Evolutionary conservation across 2,888 invertebrate genomes (phyloP), one percentile per base, ranked within the genome.

Genomic region (Caenorhabditis sp.): DNA sequence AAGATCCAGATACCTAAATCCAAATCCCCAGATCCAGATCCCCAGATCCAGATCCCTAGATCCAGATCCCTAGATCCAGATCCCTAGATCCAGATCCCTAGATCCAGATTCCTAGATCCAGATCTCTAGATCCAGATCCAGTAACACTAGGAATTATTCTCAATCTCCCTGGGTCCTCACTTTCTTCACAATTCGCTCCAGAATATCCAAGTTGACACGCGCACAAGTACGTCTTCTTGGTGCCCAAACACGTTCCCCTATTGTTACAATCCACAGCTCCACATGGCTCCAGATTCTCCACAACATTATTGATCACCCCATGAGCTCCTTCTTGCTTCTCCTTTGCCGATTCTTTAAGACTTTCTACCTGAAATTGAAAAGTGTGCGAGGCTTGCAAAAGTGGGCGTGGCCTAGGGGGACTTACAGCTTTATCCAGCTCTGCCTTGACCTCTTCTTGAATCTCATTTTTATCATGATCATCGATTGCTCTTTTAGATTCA

Each of bases 121-220:
- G n/a, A n/a, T n/a, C n/a, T n/a, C n/a, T n/a, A n/a, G n/a, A n/a
- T n/a, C n/a, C n/a, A n/a, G n/a, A n/a, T n/a, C n/a, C n/a, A n/a
- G n/a, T n/a, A n/a, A n/a, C n/a, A n/a, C n/a, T n/a, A n/a, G n/a
- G n/a, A n/a, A n/a, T n/a, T n/a, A n/a, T n/a, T n/a, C n/a, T n/a
- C n/a, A n/a, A n/a, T n/a, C n/a, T n/a, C n/a, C n/a, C n/a, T n/a
- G n/a, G n/a, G n/a, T n/a, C n/a, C 81, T 66, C 53, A 85, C 85
- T 80, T n/a, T 85, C 85, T 77, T 85, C 80, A 65, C 85, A 85
- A 36, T 70, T 72, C 49, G 74, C 74, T 10, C 84, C 84, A 4
- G 84, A 82, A 57, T 70, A 83, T 52, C 85, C 85, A 8, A 83
- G 38, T 31, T 81, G 75, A 67, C 85, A 85, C 17, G 84, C 67